Conservation (phyloP, 2,113 vertebrate genomes). For the Rattus norvegicus region DNA sequence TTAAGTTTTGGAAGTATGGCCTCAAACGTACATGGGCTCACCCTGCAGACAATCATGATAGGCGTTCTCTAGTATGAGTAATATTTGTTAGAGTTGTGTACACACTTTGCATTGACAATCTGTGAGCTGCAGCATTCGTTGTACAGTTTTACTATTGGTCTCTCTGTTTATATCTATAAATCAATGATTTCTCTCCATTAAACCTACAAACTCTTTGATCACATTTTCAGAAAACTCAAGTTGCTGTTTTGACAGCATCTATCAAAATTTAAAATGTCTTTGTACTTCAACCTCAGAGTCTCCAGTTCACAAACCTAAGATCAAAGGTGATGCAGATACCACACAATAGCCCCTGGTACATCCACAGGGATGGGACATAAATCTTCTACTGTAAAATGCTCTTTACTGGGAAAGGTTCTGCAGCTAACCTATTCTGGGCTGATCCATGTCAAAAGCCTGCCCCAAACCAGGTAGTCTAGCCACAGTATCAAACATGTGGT, state of each 20-base stretch:
- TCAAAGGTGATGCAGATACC: constrained; percentile 99
- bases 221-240: neutral
- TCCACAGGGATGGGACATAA: constrained; percentile 98
- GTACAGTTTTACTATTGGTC: neutral
- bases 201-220: neutral
- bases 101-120: neutral
- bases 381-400: constrained; percentile 93
- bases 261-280: neutral
- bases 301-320: constrained; percentile 95
- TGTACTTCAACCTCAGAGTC: neutral
- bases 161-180: neutral
- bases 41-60: neutral
- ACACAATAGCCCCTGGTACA: constrained; percentile 97
- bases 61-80: neutral
- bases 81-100: neutral
- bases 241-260: neutral
- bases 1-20: neutral
- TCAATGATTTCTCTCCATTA: constrained; percentile 1
- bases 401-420: constrained; percentile 97
- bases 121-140: neutral
- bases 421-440: constrained; percentile 97
- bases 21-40: neutral
- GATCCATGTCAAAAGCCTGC: constrained; percentile 96
- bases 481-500: constrained; percentile 95
- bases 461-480: constrained; percentile 97